A percentile compares a stretch with the other conserved stretches of the same genome.
Evolutionary conservation across 2,797 vertebrate genomes (phyloP).

Genomic region (Phataginus tricuspis): DNA sequence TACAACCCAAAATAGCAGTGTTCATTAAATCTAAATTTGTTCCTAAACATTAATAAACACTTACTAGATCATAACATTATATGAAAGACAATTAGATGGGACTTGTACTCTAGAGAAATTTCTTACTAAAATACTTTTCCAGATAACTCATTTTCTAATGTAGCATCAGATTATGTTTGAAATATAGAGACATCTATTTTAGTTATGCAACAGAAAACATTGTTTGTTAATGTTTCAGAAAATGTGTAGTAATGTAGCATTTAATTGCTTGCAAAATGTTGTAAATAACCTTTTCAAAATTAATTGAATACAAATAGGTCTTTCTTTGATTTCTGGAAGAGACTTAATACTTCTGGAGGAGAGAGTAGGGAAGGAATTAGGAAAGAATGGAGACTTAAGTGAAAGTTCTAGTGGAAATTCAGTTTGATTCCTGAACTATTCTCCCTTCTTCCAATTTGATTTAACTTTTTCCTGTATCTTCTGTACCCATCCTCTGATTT

Average conservation of each 20-base stretch:
- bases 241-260: not conserved
- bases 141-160: slow-evolving; percentile 47
- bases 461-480: not conserved
- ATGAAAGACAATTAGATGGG: slow-evolving; percentile 79
- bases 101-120: slow-evolving; percentile 76
- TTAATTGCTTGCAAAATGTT: not conserved
- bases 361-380: not conserved
- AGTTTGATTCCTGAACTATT: not conserved
- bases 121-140: slow-evolving; percentile 68
- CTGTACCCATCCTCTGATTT: not conserved
- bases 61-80: slow-evolving; percentile 81
- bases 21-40: slow-evolving; percentile 84
- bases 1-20: slow-evolving; percentile 80
- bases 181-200: not conserved
- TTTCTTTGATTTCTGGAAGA: not conserved
- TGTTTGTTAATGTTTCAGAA: not conserved
- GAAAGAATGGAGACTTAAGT: not conserved
- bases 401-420: not conserved
- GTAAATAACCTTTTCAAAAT: not conserved
- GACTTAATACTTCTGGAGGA: not conserved
- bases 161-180: slow-evolving; percentile 8
- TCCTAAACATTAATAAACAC: slow-evolving; percentile 82
- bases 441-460: not conserved
- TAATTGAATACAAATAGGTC: not conserved
- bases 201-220: not conserved